Percentiles rank a stretch among this genome's conserved stretches.
phyloP scores from a whole-genome alignment of 1,140 invertebrate genomes.

The Cataglyphis hispanica region DNA sequence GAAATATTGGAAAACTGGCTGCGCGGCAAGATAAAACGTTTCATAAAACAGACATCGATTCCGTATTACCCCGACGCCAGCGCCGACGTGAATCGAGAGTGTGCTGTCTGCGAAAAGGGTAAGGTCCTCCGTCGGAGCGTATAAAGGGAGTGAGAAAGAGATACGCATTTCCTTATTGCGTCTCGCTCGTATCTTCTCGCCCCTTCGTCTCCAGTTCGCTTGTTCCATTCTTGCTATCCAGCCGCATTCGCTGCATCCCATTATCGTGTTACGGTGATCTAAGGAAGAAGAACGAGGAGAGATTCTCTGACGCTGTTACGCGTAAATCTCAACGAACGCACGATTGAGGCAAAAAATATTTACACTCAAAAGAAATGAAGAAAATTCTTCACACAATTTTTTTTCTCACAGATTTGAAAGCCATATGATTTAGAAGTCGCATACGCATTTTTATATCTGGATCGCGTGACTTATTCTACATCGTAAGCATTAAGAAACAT shows the following conservation, averaged over 20 bases:
- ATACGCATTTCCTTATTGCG: conserved; percentile 72
- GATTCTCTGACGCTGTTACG: background rate
- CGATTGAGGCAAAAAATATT: background rate
- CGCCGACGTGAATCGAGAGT: conserved; percentile 67
- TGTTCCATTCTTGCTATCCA: background rate
- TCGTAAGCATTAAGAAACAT: background rate
- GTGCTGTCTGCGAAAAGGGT: conserved; percentile 6
- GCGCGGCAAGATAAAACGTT: conserved; percentile 80
- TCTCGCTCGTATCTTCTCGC: conserved; percentile 18
- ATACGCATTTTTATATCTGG: no score
- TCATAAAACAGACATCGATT: conserved; percentile 82
- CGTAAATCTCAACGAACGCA: background rate
- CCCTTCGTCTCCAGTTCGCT: background rate
- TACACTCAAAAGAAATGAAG: background rate
- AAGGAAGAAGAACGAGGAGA: background rate
- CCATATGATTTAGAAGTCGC: no score
- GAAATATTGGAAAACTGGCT: conserved; percentile 79
- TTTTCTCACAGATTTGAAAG: no score
- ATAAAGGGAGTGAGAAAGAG: conserved; percentile 24
- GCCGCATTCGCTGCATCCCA: conserved; percentile 12
- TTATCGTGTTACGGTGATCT: background rate
- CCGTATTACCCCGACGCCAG: conserved; percentile 73
- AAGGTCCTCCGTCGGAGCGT: conserved; percentile 22
- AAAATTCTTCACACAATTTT: no score
- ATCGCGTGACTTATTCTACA: conserved; percentile 10